Evolutionary conservation across 2,797 vertebrate genomes (phyloP).

Genomic region (Emys orbicularis): DNA sequence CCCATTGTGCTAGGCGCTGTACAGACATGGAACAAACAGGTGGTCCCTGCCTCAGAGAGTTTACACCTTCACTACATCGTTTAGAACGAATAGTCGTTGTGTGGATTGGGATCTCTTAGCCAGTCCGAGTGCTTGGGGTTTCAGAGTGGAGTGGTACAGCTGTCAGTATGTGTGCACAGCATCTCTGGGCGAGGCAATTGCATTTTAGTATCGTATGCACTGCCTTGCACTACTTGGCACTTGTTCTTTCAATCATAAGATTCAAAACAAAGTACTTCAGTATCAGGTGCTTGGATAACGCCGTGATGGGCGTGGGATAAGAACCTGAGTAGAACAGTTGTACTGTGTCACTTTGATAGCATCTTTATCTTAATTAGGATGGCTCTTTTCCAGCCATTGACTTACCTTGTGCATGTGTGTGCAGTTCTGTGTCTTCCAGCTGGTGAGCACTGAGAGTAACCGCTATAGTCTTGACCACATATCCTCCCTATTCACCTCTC

Average conservation of each 20-base stretch:
- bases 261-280: background rate
- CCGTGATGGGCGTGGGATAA: background rate
- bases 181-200: background rate
- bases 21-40: background rate
- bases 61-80: background rate
- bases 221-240: background rate
- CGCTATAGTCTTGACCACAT: slow-evolving; percentile 94
- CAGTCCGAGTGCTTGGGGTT: background rate
- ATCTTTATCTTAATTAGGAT: background rate
- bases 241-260: background rate
- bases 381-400: background rate
- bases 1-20: background rate
- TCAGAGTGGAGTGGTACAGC: background rate
- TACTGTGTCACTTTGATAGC: background rate
- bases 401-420: slow-evolving; percentile 25
- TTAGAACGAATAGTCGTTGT: background rate
- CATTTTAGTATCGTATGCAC: background rate
- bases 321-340: background rate
- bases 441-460: slow-evolving; percentile 88
- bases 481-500: slow-evolving; percentile 90
- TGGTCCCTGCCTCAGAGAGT: background rate
- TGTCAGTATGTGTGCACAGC: background rate
- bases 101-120: background rate
- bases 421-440: slow-evolving; percentile 94
- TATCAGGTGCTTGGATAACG: background rate